These are phyloP conservation scores for Orgyia antiqua DNA, from an alignment of 2,888 invertebrate species.

Conservation along the genomic window DNA sequence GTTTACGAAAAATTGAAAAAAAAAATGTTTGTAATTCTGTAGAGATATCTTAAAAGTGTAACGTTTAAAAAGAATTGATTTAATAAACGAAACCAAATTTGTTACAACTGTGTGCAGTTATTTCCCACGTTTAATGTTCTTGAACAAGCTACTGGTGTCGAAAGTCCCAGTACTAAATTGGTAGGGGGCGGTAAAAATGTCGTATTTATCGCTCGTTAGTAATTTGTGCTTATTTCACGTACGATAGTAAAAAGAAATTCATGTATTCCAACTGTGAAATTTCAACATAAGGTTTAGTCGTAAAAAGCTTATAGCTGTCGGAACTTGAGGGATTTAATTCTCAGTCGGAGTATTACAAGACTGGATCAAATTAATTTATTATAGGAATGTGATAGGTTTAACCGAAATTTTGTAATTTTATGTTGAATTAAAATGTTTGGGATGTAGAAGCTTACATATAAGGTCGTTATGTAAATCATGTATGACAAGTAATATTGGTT, in stretches of 20 bases:
- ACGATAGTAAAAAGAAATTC: conserved; percentile 27
- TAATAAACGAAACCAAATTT: no score
- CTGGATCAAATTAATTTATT: not conserved
- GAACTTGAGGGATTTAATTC: conserved; percentile 3
- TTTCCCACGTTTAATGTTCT: conserved; percentile 50
- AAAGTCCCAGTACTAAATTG: conserved; percentile 23
- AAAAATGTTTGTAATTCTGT: no score
- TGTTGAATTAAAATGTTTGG: conserved; percentile 35
- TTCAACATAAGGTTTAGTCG: conserved; percentile 15
- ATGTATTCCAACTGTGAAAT: conserved; percentile 19
- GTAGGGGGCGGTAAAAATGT: conserved; percentile 23
- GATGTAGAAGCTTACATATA: conserved; percentile 29
- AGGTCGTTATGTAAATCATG: conserved; percentile 36
- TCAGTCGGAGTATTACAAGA: not conserved
- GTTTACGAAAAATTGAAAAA: no score
- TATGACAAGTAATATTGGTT: conserved; percentile 43
- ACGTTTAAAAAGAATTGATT: no score
- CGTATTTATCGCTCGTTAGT: conserved; percentile 27
- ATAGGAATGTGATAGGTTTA: not conserved
- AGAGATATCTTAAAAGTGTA: no score
- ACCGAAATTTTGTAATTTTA: conserved; percentile 22
- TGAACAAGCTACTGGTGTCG: conserved; percentile 43
- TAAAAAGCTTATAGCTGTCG: conserved; percentile 14
- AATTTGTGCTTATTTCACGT: conserved; percentile 33
- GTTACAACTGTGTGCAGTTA: no score